Base-by-base conservation (phyloP, 1,140 invertebrate genomes). In the Leucophenga varia region DNA sequence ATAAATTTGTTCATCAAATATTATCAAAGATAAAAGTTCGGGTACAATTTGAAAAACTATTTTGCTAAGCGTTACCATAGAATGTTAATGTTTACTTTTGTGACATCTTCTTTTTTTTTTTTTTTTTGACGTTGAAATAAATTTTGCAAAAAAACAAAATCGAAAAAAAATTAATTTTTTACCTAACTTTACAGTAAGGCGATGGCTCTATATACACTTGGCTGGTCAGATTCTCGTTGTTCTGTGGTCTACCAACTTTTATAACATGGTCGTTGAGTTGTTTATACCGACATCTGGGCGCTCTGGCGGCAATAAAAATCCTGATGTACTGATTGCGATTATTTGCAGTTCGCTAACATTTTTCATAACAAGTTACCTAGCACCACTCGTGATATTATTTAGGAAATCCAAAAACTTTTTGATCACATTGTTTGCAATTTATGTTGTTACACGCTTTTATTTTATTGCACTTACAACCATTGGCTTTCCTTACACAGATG, bases 271-370 rank as follows among this genome's bases (percentile, higher is more conserved):
- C 25, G 50, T 52, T 3, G 54, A 69, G 34, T 60, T 82, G 18
- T 82, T 86, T 60, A 78, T 85, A 19, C 83, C 84, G 14, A 79
- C 86, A 14, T 80, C 81, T 65, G 85, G 84, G 9, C 53, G 85
- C 16, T 73, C 79, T 4, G 84, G 84, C 13, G 75, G 77, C 10
- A 59, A 76, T 20, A 72, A 79, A 18, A 80, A 80, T 59, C 81
- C 83, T 5, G 85, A 87, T 63, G 31, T 82, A 4, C 55, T 82
- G 25, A 67, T 80, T 45, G 75, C 74, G 25, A 37, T 71, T 19
- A 49, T 78, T 19, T 70, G 70, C 14, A 52, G 67, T 32, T 43
- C 74, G 1, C 43, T 75, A 25, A 69, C 74, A 5, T 55, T 79
- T 18, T 49, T 77, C 12, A 57, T 73, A n/a, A 59, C 61, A 6